Evolutionary conservation across 1,140 invertebrate genomes (phyloP).

Genomic region (Apolygus lucorum): DNA sequence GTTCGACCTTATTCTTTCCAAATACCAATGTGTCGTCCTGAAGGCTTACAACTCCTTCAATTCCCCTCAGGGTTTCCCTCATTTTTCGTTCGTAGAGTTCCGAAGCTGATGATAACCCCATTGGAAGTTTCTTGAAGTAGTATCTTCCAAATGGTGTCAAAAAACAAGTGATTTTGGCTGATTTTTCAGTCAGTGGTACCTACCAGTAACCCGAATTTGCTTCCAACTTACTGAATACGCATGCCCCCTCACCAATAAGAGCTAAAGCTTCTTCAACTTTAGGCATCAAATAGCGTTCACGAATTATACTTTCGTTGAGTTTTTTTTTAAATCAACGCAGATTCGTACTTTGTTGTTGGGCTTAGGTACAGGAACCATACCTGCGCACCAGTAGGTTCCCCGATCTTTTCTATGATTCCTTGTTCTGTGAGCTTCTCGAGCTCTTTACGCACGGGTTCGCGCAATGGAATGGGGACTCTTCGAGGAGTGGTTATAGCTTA

Average conservation of each 20-base stretch:
- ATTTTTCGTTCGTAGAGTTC: too few species aligned
- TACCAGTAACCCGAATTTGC: too few species aligned
- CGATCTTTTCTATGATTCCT: constrained; percentile 36
- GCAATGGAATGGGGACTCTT: constrained; percentile 35
- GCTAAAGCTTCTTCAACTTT: constrained; percentile 33
- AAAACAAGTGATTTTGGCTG: too few species aligned
- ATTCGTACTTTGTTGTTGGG: constrained; percentile 36
- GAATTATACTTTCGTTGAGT: constrained; percentile 35
- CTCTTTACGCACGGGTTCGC: constrained; percentile 31
- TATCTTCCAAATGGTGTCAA: too few species aligned
- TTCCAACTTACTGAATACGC: constrained; percentile 34
- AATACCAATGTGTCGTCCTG: too few species aligned
- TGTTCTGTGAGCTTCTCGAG: constrained; percentile 32
- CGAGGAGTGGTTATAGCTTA: constrained; percentile 31
- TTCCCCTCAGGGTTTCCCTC: too few species aligned
- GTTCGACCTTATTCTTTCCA: too few species aligned
- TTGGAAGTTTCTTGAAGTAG: too few species aligned
- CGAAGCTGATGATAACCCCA: too few species aligned
- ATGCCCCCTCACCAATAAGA: constrained; percentile 21
- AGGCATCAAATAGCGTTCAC: constrained; percentile 33
- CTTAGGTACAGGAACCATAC: constrained; percentile 40
- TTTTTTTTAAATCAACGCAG: constrained; percentile 39
- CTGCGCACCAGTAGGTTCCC: constrained; percentile 39
- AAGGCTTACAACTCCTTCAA: too few species aligned
- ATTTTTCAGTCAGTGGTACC: too few species aligned